Conservation (phyloP, 2,797 vertebrate species). For the Lagodon rhomboides region DNA sequence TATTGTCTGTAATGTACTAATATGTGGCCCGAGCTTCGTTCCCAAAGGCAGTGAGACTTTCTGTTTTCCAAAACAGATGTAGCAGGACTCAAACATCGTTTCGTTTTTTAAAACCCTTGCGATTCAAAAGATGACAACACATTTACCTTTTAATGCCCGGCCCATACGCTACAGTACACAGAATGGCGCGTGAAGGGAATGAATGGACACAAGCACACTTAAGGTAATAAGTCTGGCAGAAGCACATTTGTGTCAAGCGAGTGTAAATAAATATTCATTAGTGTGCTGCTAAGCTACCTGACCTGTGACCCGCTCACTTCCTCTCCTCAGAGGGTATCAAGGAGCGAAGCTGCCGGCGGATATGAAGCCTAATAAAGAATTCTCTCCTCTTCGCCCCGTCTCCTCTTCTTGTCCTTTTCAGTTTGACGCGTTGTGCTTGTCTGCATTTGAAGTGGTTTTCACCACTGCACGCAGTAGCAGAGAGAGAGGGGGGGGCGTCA, state of each 20-base stretch:
- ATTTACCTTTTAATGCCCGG: background rate
- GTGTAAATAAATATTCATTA: slow-evolving; percentile 77
- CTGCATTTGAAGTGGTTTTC: slow-evolving; percentile 49
- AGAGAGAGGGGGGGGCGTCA: slow-evolving; percentile 12
- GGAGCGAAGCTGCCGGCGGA: slow-evolving; percentile 49
- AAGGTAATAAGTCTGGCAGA: slow-evolving; percentile 47
- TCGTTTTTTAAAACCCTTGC: too few relatives aligned
- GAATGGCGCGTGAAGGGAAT: slow-evolving; percentile 8
- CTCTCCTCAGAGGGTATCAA: slow-evolving; percentile 51
- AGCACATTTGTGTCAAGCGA: slow-evolving; percentile 49
- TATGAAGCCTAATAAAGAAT: slow-evolving; percentile 41
- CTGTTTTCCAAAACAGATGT: too few relatives aligned
- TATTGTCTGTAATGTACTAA: too few relatives aligned
- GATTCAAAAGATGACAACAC: too few relatives aligned
- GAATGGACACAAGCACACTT: slow-evolving; percentile 26
- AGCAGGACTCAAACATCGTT: too few relatives aligned
- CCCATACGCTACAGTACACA: background rate
- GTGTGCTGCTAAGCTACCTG: slow-evolving; percentile 62
- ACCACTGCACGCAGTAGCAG: background rate
- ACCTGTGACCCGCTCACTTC: slow-evolving; percentile 72
- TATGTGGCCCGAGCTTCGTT: too few relatives aligned
- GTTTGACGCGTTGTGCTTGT: slow-evolving; percentile 37
- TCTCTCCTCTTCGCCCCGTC: slow-evolving; percentile 40
- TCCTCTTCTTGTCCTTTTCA: slow-evolving; percentile 23
- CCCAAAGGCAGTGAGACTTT: too few relatives aligned